Conservation (phyloP, 2,888 invertebrate species). For the Andrena chrysosceles region DNA sequence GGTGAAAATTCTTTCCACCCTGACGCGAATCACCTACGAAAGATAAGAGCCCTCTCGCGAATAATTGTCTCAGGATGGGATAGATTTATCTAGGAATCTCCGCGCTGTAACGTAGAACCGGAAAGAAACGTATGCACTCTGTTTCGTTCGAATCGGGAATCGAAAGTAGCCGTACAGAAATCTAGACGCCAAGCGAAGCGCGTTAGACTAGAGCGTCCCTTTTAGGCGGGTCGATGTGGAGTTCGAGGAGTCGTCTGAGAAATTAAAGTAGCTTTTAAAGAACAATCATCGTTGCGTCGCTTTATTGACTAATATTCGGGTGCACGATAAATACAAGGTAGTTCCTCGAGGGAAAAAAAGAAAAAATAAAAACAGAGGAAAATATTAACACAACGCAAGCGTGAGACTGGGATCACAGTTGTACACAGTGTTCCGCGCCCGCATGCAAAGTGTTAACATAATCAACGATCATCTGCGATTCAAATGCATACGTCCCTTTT, state of each 20-base stretch:
- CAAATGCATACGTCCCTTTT: conserved; percentile 69
- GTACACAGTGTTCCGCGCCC: too few relatives aligned
- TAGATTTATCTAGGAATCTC: conserved; percentile 35
- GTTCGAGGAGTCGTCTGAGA: background rate
- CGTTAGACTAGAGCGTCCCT: conserved; percentile 34
- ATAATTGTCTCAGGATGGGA: conserved; percentile 18
- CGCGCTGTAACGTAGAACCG: conserved; percentile 28
- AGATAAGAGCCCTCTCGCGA: background rate
- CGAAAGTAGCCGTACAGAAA: background rate
- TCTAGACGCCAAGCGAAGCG: background rate
- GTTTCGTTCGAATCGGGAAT: background rate
- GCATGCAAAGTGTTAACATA: background rate
- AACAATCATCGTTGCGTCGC: conserved; percentile 22
- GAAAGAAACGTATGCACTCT: conserved; percentile 70
- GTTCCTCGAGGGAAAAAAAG: conserved; percentile 29
- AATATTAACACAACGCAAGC: background rate
- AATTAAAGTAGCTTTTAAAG: background rate
- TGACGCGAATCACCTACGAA: background rate
- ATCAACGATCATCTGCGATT: conserved; percentile 25
- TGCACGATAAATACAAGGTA: conserved; percentile 37
- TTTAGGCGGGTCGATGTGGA: background rate
- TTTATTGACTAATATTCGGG: conserved; percentile 47
- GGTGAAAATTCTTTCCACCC: conserved; percentile 17
- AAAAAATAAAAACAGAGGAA: conserved; percentile 10
- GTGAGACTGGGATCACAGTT: too few relatives aligned